Evolutionary conservation across 2,888 invertebrate species (phyloP).

Genomic region (Sympetrum striolatum): DNA sequence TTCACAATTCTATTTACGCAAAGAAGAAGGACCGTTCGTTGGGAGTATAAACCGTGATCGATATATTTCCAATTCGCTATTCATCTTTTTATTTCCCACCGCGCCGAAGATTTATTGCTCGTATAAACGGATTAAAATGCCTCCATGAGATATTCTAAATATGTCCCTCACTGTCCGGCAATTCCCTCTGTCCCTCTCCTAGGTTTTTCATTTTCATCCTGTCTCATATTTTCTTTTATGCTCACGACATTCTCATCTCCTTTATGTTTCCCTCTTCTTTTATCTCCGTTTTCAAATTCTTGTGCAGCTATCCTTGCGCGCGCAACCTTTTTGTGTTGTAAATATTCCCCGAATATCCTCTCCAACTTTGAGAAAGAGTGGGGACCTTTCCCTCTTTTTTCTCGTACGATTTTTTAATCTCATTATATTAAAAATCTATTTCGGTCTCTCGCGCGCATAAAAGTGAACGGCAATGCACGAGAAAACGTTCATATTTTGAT

Average conservation of each 20-base stretch:
- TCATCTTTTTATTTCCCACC: neutral
- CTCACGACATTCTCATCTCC: neutral
- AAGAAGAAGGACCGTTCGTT: neutral
- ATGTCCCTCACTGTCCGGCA: neutral
- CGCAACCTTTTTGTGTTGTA: neutral
- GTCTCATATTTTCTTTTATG: neutral
- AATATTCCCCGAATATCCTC: neutral
- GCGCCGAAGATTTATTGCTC: neutral
- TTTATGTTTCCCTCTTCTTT: neutral
- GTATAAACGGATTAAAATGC: constrained; percentile 7
- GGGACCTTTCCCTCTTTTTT: too few species aligned
- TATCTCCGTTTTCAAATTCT: neutral
- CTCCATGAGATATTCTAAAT: constrained; percentile 1
- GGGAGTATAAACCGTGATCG: constrained; percentile 2
- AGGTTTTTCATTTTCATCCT: neutral
- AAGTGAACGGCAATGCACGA: too few species aligned
- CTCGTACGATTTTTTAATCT: too few species aligned
- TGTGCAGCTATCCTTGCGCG: neutral
- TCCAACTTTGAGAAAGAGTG: too few species aligned
- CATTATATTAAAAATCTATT: too few species aligned
- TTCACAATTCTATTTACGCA: neutral
- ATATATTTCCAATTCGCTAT: neutral
- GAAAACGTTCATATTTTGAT: too few species aligned
- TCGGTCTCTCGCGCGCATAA: too few species aligned
- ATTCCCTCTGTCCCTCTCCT: neutral